Evolutionary conservation across 1,140 invertebrate species (phyloP).

Genomic region (Vanessa tameamea): DNA sequence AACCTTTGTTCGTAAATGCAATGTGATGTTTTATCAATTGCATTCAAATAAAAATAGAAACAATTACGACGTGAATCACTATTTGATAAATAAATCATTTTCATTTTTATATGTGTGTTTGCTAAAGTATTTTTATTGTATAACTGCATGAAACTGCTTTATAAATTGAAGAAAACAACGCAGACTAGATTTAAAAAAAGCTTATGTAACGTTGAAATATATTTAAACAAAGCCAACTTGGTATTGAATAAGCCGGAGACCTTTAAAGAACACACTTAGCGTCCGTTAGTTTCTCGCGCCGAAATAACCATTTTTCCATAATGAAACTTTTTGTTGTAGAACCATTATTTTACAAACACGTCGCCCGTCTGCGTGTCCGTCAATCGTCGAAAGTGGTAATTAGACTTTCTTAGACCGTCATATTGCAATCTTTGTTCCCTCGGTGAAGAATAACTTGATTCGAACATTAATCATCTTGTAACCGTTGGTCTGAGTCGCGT

Average conservation of each 20-base stretch:
- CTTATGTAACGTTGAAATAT: too few relatives aligned
- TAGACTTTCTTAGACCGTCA: slow-evolving; percentile 35
- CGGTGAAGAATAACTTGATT: slow-evolving; percentile 40
- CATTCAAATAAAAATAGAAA: slow-evolving; percentile 1
- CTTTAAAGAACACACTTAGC: background rate
- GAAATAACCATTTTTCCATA: slow-evolving; percentile 16
- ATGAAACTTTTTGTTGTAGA: slow-evolving; percentile 27
- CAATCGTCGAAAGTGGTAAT: slow-evolving; percentile 35
- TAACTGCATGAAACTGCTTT: too few relatives aligned
- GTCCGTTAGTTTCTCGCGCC: slow-evolving; percentile 5
- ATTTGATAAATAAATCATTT: background rate
- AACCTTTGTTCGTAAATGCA: background rate
- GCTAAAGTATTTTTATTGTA: too few relatives aligned
- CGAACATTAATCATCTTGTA: slow-evolving; percentile 52
- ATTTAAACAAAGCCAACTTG: background rate
- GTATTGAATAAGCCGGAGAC: background rate
- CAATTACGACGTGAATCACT: background rate
- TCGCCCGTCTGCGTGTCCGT: slow-evolving; percentile 22
- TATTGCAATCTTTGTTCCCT: slow-evolving; percentile 48
- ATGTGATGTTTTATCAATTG: background rate
- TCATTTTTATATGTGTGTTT: background rate
- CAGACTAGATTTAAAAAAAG: too few relatives aligned
- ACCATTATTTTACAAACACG: slow-evolving; percentile 32
- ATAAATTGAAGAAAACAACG: too few relatives aligned
- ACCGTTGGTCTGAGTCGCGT: slow-evolving; percentile 43